These are phyloP conservation scores for Zophobas morio DNA, from an alignment of 1,140 invertebrate species.

Conservation along the genomic window DNA sequence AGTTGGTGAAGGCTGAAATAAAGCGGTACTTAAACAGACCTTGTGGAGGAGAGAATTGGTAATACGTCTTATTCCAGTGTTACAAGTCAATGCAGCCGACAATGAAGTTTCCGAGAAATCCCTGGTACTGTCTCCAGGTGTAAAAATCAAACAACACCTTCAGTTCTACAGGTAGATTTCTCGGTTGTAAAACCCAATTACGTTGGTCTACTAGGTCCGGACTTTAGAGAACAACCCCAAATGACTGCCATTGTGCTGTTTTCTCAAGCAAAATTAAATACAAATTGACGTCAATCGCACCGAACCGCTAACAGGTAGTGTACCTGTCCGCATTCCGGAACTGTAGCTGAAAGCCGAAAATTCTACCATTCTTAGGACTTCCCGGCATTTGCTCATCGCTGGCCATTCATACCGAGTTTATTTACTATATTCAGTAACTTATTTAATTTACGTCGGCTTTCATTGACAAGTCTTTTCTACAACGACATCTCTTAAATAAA, in stretches of 20 bases:
- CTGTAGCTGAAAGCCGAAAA: neutral
- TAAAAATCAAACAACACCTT: conserved; percentile 52
- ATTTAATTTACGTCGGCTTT: conserved; percentile 11
- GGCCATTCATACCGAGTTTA: neutral
- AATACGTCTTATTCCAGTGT: conserved; percentile 36
- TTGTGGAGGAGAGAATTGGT: conserved; percentile 26
- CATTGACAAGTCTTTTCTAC: conserved; percentile 1
- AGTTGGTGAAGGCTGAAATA: conserved; percentile 29
- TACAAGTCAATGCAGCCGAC: conserved; percentile 34
- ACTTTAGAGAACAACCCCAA: conserved; percentile 18
- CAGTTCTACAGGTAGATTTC: conserved; percentile 47
- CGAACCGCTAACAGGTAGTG: conserved; percentile 26
- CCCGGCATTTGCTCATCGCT: neutral
- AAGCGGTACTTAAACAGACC: conserved; percentile 27
- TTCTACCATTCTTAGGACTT: conserved; percentile 12
- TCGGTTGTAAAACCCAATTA: conserved; percentile 45
- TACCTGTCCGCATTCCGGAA: conserved; percentile 35
- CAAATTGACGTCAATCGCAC: conserved; percentile 39
- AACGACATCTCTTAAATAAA: conserved; percentile 18
- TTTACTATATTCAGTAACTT: neutral
- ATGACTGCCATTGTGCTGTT: conserved; percentile 38
- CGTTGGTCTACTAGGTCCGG: conserved; percentile 25
- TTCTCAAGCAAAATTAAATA: conserved; percentile 40
- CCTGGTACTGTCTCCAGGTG: conserved; percentile 51
- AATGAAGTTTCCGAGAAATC: conserved; percentile 49